Percentiles rank a stretch among this genome's conserved stretches.
These are phyloP conservation scores for Venustoraphidia nigricollis DNA, from an alignment of 2,888 invertebrate genomes.

Conservation along the genomic window DNA sequence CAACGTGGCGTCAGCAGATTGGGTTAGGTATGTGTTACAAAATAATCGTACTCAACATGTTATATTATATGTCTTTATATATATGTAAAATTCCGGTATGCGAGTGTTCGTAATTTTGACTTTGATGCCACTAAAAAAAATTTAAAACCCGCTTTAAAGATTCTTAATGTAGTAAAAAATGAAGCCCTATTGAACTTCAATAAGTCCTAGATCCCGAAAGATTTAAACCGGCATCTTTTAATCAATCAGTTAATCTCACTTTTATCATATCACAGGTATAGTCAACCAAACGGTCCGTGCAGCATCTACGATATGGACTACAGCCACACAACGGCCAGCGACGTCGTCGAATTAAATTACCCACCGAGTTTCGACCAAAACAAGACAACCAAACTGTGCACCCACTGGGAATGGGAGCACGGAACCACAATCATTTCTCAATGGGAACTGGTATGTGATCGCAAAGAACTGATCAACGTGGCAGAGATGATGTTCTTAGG, in stretches of 20 bases:
- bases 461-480: slow-evolving; percentile 48
- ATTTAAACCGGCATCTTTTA: too few species aligned
- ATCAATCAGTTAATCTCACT: too few species aligned
- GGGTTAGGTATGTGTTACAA: slow-evolving; percentile 5
- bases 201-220: too few species aligned
- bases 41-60: too few species aligned
- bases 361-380: slow-evolving; percentile 26
- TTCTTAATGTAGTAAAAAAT: too few species aligned
- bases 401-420: slow-evolving; percentile 15
- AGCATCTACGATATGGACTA: slow-evolving; percentile 2
- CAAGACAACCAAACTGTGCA: slow-evolving; percentile 33
- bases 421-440: slow-evolving; percentile 59
- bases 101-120: too few species aligned
- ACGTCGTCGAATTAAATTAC: slow-evolving; percentile 20
- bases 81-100: too few species aligned
- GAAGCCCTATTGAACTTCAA: too few species aligned
- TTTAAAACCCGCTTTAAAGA: too few species aligned
- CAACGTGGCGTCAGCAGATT: slow-evolving; percentile 20
- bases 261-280: too few species aligned
- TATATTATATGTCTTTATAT: too few species aligned
- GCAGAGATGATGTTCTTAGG: slow-evolving; percentile 64
- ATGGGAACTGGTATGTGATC: slow-evolving; percentile 63
- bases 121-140: too few species aligned
- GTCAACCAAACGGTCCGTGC: background rate
- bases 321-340: slow-evolving; percentile 28